Base-by-base conservation (phyloP, 1,140 invertebrate genomes). In the Pseudomyrmex concolor region DNA sequence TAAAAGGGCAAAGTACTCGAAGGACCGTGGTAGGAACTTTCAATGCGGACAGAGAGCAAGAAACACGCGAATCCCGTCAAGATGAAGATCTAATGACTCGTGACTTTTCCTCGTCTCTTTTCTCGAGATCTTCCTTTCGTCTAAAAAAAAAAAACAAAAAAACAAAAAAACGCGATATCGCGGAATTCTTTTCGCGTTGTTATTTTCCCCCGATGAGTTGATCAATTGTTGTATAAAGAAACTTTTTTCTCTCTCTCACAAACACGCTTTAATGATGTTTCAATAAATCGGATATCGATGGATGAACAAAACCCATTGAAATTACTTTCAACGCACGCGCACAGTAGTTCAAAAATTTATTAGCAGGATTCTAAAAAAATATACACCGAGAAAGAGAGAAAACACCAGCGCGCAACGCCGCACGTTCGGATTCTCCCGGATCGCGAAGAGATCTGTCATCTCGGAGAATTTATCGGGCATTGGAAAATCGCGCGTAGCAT, bases 21-120 rank as follows among this genome's bases (percentile, higher is more conserved):
- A 34, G 54, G 0, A 50, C 50, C 51, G n/a, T 45, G 57, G 54
- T 25, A 5, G 45, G 12, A 55, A 57, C 62, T 86, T 85, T 72
- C 73, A 51, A 62, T 54, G 67, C 45, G 59, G 15, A 71, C 74
- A 67, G 34, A 67, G 34, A 34, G 50, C 55, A 12, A 34, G 66
- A 70, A 55, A 50, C 55, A 22, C 50, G 68, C 22, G 83, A 57
- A 74, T 71, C 76, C 83, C 19, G 59, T 43, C 54, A 59, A 57
- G 54, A 71, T 80, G 55, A 71, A 70, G 66, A 54, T 71, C 54
- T 80, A 80, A 80, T 80, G 66, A 66, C 10, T 71, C 76, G 43
- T 80, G 76, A 71, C 43, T 66, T 55, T 84, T 84, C 43, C 51
- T 66, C 34, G 34, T 34, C 34, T 34, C 50, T 68, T 22, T 45